These are phyloP conservation scores for Tamias sibiricus DNA, from an alignment of 2,113 vertebrate genomes.

Conservation along the genomic window DNA sequence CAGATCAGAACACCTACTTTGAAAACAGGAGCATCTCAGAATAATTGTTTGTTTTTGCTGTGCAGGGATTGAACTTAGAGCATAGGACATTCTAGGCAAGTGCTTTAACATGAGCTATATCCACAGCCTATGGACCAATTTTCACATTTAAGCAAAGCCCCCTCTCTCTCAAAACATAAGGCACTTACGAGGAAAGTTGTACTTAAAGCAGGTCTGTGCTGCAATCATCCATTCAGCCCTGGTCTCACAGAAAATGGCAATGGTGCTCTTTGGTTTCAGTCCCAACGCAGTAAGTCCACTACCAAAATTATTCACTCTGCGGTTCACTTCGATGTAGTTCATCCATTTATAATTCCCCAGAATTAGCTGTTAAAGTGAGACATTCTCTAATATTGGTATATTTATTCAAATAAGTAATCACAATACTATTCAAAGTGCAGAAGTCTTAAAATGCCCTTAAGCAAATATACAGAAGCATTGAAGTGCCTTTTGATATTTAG, in stretches of 20 bases:
- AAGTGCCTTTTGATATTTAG: slow-evolving; percentile 13
- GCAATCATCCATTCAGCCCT: slow-evolving; percentile 97
- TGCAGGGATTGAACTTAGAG: too few species aligned
- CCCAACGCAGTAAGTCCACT: slow-evolving; percentile 93
- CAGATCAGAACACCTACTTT: background rate
- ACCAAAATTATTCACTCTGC: slow-evolving; percentile 88
- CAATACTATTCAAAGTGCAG: slow-evolving; percentile 12
- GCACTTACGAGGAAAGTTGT: slow-evolving; percentile 95
- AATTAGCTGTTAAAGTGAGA: slow-evolving; percentile 89
- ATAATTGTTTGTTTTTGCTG: background rate
- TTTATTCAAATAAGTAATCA: slow-evolving; percentile 40
- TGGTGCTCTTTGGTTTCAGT: slow-evolving; percentile 90
- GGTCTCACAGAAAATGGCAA: slow-evolving; percentile 99
- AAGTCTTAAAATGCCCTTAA: slow-evolving; percentile 14
- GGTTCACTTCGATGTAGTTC: slow-evolving; percentile 91
- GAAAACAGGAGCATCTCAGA: slow-evolving; percentile 15
- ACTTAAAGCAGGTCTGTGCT: slow-evolving; percentile 96
- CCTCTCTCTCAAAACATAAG: background rate
- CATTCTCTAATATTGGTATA: slow-evolving; percentile 7
- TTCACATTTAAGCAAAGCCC: background rate
- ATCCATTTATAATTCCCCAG: slow-evolving; percentile 95
- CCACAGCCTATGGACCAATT: background rate
- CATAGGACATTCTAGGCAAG: too few species aligned
- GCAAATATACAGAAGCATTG: background rate
- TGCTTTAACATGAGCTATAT: too few species aligned